Conservation (phyloP, 2,113 vertebrate species). For the Tychaedon coryphoeus region DNA sequence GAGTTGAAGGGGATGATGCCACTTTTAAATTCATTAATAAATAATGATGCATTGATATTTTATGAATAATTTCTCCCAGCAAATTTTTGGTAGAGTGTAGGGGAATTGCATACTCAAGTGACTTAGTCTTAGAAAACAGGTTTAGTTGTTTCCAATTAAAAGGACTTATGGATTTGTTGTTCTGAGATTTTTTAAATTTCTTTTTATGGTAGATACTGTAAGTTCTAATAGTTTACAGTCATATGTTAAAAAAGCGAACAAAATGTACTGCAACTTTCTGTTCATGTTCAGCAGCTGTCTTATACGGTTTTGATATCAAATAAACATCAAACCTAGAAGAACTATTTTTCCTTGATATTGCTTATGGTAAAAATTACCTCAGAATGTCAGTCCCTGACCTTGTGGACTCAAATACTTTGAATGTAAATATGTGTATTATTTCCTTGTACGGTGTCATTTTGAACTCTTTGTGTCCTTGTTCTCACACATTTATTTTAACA, state of each 20-base stretch:
- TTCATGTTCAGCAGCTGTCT: background rate
- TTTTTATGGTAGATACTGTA: background rate
- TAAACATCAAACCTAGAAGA: background rate
- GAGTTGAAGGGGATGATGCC: background rate
- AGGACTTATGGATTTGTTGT: background rate
- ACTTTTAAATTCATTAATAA: constrained; percentile 13
- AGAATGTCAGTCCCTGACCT: background rate
- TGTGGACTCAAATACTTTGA: background rate
- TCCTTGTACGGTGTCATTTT: constrained; percentile 31
- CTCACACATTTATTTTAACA: constrained; percentile 9
- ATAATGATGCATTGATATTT: background rate
- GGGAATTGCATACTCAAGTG: background rate
- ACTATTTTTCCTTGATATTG: background rate
- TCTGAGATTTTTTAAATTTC: background rate
- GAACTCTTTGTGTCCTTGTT: constrained; percentile 21
- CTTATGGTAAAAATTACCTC: background rate
- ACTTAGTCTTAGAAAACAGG: background rate
- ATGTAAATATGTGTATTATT: constrained; percentile 18
- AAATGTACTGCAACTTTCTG: background rate
- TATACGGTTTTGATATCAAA: background rate
- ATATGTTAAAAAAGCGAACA: background rate
- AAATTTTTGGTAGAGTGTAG: background rate
- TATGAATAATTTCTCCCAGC: background rate
- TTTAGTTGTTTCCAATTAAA: background rate
- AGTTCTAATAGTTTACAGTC: background rate